Base-by-base conservation (phyloP, 2,113 vertebrate genomes). In the Osmerus mordax region DNA sequence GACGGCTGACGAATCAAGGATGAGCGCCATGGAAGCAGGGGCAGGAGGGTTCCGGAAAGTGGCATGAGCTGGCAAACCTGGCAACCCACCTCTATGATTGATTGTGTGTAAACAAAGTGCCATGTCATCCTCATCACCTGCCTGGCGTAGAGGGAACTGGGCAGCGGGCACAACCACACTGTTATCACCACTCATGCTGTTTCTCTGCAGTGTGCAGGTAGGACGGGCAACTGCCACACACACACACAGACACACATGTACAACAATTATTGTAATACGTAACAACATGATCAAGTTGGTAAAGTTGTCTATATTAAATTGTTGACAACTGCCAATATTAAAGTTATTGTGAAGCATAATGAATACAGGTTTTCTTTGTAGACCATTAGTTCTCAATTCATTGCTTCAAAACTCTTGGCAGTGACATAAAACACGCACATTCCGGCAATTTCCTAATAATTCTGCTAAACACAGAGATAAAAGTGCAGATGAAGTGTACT, bases 171-270 rank as follows among this genome's bases (percentile, higher is more conserved):
- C 54, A 25, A 71, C 59, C 7, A 61, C 68, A 3, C 28, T 79
- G 19, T 81, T 84, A 71, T 76, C 84, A 3, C 2, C 65, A 1
- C 61, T 92, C 41, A 29, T 88, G 72, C 61, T 86, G 1, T 18
- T 63, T 1, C n/a, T 78, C 63, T 47, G 70, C 80, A 66, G 28
- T 59, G 63, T 79, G 1, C 85, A 88, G 88, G 92, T 93, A 89
- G 84, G 21, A 60, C 32, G 28, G 36, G 41, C 29, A 67, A 25
- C 25, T n/a, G 13, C 13, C n/a, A 23, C 13, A 60, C 56, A 61
- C 63, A 65, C 51, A 54, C 66, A 67, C 51, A 67, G 19, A n/a
- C 52, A 18, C 66, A 55, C 19, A 15, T 23, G 29, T 56, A 3
- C 5, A 56, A 18, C 15, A n/a, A 56, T 56, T 1, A 47, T 11